A percentile compares a stretch with the other conserved stretches of the same genome.
These are phyloP conservation scores for Acyrthosiphon pisum DNA, from an alignment of 1,140 invertebrate genomes.

Conservation along the genomic window DNA sequence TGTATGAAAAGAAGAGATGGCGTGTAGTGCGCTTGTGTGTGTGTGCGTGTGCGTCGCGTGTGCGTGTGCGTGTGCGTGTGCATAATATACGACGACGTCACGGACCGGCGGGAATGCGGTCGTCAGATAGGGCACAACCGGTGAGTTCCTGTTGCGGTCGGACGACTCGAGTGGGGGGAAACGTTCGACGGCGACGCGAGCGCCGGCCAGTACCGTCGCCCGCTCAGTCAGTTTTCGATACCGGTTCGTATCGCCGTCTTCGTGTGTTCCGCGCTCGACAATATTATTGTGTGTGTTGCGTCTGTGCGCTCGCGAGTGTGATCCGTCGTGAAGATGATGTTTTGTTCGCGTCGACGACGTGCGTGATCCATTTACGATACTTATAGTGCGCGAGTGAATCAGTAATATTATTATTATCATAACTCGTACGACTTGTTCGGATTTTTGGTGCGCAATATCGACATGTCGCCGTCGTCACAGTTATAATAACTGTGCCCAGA, in stretches of 20 bases:
- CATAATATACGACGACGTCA: conserved; percentile 22
- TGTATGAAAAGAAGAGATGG: not conserved
- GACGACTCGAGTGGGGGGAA: not conserved
- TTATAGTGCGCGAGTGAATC: not conserved
- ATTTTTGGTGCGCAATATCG: too few relatives aligned
- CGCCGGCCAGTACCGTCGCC: not conserved
- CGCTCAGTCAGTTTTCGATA: conserved; percentile 19
- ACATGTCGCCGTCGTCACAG: not conserved
- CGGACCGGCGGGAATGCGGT: conserved; percentile 55
- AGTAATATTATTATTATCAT: too few relatives aligned
- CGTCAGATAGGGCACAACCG: conserved; percentile 52
- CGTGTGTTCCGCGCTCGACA: not conserved
- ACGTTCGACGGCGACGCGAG: conserved; percentile 4
- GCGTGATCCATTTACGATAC: not conserved
- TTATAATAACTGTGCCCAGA: not conserved
- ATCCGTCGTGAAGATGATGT: not conserved
- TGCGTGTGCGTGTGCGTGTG: not conserved
- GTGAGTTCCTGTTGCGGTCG: not conserved
- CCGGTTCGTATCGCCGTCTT: conserved; percentile 10
- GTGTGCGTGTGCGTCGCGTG: not conserved
- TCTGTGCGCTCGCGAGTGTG: not conserved
- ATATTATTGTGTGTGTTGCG: not conserved
- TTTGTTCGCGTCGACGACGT: not conserved
- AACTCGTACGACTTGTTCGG: not conserved
- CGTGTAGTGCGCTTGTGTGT: not conserved